Evolutionary conservation across 2,113 vertebrate genomes (phyloP).

Genomic region (Thamnaconus septentrionalis): DNA sequence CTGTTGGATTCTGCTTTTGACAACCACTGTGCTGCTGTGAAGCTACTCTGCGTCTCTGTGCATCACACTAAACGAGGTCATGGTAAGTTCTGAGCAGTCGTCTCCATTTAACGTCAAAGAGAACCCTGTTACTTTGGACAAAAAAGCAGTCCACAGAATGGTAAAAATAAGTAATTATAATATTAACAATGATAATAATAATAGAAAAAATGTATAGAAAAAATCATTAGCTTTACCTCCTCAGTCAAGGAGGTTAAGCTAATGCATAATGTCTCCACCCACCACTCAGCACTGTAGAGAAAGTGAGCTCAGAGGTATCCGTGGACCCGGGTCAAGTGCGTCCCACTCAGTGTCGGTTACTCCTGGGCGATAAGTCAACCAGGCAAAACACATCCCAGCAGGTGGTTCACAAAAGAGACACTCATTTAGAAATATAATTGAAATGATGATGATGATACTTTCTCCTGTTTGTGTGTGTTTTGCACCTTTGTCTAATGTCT

Average conservation of each 20-base stretch:
- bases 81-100: background rate
- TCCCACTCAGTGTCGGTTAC: conserved; percentile 51
- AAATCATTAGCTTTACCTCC: too few species aligned
- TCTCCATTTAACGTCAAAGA: background rate
- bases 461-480: too few species aligned
- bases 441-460: background rate
- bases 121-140: too few species aligned
- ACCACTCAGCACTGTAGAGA: conserved; percentile 26
- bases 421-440: conserved; percentile 54
- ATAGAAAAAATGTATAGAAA: too few species aligned
- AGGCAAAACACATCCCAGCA: conserved; percentile 48
- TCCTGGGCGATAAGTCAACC: conserved; percentile 59
- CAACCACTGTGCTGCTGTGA: background rate
- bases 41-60: conserved; percentile 10
- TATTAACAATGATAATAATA: too few species aligned
- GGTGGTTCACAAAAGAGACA: conserved; percentile 53
- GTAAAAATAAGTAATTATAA: conserved; percentile 1
- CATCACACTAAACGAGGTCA: conserved; percentile 6
- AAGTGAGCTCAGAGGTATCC: conserved; percentile 50
- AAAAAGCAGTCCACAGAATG: conserved; percentile 5
- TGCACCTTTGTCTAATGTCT: too few species aligned
- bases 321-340: conserved; percentile 58
- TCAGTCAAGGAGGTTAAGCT: conserved; percentile 13
- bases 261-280: conserved; percentile 45
- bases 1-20: conserved; percentile 6